These are phyloP conservation scores for Sphecodes monilicornis DNA, from an alignment of 2,888 invertebrate genomes.

Conservation along the genomic window DNA sequence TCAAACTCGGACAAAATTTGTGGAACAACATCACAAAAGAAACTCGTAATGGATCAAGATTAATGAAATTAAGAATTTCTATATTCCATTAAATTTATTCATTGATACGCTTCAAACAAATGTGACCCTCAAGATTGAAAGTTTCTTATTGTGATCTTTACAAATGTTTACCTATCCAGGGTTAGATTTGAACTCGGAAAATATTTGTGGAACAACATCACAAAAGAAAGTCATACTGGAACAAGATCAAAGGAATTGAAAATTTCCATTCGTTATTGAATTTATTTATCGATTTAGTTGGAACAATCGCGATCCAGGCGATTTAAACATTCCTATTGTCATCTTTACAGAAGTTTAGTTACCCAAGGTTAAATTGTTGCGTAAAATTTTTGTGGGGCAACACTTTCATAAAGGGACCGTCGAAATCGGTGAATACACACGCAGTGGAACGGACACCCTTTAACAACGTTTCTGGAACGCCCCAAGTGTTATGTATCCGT, in stretches of 20 bases:
- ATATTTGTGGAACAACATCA: no score
- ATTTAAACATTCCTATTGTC: neutral
- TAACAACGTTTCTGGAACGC: constrained; percentile 69
- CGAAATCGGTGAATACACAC: constrained; percentile 43
- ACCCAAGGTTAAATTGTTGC: neutral
- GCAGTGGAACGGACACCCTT: constrained; percentile 62
- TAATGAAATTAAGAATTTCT: no score
- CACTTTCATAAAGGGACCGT: neutral
- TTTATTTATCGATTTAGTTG: neutral
- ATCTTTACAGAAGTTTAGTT: neutral
- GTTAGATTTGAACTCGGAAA: no score
- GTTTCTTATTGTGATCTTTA: no score
- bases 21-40: no score
- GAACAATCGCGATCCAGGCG: neutral
- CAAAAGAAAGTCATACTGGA: neutral
- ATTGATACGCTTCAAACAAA: no score
- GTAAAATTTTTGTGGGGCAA: constrained; percentile 1
- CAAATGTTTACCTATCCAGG: no score
- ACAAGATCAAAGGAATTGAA: neutral
- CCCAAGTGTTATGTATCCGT: constrained; percentile 69
- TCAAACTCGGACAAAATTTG: no score
- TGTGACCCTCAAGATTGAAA: no score
- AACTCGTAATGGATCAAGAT: no score
- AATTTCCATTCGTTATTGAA: no score
- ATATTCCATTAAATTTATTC: no score